Evolutionary conservation across 1,140 invertebrate species (phyloP).

Genomic region (Aporrectodea caliginosa): DNA sequence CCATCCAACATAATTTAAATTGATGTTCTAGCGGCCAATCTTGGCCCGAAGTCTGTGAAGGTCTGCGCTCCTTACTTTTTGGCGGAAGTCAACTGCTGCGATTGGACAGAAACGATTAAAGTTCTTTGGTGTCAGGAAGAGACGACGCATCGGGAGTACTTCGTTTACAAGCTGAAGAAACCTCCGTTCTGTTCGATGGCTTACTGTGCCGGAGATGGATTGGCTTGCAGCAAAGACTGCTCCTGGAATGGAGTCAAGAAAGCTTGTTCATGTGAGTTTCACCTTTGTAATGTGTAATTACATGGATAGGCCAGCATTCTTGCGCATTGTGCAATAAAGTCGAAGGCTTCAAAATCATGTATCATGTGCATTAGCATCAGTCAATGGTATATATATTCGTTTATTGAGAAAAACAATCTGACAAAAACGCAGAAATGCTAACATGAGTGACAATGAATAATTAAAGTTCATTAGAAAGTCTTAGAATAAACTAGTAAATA

Average conservation of each 20-base stretch:
- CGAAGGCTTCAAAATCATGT: not conserved
- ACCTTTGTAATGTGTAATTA: not conserved
- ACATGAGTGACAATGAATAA: too few species aligned
- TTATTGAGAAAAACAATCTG: too few species aligned
- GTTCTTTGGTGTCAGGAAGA: not conserved
- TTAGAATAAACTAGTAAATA: too few species aligned
- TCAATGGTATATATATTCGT: not conserved
- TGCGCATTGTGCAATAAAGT: not conserved
- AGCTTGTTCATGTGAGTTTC: not conserved
- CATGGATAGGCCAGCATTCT: not conserved
- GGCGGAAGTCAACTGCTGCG: not conserved
- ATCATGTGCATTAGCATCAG: not conserved
- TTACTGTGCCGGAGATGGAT: conserved; percentile 17
- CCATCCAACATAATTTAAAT: too few species aligned
- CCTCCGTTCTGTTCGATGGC: conserved; percentile 19
- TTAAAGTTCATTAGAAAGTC: too few species aligned
- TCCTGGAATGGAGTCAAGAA: not conserved
- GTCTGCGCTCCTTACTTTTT: not conserved
- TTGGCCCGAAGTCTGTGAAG: not conserved
- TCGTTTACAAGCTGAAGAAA: conserved; percentile 13
- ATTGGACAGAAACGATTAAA: not conserved
- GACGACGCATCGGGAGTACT: not conserved
- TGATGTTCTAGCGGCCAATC: too few species aligned
- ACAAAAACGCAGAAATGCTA: too few species aligned
- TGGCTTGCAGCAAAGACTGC: not conserved